Percentiles rank a stretch among this genome's conserved stretches.
These are phyloP conservation scores for Rhynchonycteris naso DNA, from an alignment of 2,797 vertebrate genomes.

Conservation along the genomic window DNA sequence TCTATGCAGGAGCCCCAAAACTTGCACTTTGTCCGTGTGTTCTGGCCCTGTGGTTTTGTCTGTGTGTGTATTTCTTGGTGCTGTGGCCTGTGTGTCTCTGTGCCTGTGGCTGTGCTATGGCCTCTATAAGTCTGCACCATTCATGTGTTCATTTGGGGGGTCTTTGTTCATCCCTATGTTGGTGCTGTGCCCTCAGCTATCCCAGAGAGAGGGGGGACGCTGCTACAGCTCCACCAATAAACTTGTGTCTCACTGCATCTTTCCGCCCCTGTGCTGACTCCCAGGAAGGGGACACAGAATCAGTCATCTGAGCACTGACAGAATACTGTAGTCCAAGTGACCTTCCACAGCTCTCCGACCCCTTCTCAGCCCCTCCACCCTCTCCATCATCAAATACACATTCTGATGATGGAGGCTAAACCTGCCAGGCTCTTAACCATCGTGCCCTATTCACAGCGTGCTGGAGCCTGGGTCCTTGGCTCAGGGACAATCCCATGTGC, in stretches of 20 bases:
- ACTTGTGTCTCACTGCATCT: conserved; percentile 52
- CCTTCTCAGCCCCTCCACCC: background rate
- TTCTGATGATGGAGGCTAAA: background rate
- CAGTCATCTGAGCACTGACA: background rate
- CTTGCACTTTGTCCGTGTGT: conserved; percentile 70
- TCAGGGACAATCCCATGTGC: background rate
- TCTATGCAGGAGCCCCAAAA: conserved; percentile 78
- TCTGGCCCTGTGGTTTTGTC: conserved; percentile 22
- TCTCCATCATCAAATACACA: background rate
- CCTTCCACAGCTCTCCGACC: background rate
- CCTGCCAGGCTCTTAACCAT: background rate
- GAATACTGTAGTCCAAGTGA: background rate
- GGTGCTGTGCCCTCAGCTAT: conserved; percentile 74
- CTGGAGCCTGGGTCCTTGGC: background rate
- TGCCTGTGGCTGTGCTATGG: conserved; percentile 72
- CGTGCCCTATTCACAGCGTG: background rate
- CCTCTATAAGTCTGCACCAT: conserved; percentile 61
- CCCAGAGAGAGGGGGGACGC: conserved; percentile 59
- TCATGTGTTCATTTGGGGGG: background rate
- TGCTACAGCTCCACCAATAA: conserved; percentile 70
- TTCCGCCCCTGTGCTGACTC: background rate
- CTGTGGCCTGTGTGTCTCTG: conserved; percentile 72
- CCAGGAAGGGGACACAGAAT: background rate
- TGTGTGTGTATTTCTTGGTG: conserved; percentile 47
- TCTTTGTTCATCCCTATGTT: conserved; percentile 66